Conservation (phyloP, 2,888 invertebrate species). For the Thumatha senex region DNA sequence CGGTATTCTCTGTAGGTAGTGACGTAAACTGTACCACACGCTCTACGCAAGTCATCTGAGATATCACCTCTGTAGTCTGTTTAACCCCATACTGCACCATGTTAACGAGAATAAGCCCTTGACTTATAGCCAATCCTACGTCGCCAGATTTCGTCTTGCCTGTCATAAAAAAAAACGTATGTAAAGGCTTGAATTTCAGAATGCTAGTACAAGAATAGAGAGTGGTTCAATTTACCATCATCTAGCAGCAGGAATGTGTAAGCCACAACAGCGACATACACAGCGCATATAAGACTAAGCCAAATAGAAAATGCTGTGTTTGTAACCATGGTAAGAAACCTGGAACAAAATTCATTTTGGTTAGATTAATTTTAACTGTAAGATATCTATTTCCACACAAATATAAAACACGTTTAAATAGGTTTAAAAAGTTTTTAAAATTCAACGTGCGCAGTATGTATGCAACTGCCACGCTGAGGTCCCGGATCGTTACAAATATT, state of each 20-base stretch:
- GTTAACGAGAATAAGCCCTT: constrained; percentile 88
- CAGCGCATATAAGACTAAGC: constrained; percentile 85
- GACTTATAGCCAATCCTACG: constrained; percentile 89
- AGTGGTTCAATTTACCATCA: constrained; percentile 81
- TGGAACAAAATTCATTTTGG: constrained; percentile 47
- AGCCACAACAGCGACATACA: constrained; percentile 84
- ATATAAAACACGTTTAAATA: no score
- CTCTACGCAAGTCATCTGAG: constrained; percentile 93
- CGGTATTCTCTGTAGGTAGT: constrained; percentile 87
- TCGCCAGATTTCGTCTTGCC: constrained; percentile 85
- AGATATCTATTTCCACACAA: no score
- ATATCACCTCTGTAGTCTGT: constrained; percentile 89
- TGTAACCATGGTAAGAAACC: constrained; percentile 84
- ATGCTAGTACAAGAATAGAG: no score
- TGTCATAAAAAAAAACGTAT: constrained; percentile 32
- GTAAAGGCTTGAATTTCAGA: not conserved
- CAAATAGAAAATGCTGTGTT: constrained; percentile 86
- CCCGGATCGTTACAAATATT: no score
- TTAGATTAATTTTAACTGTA: no score
- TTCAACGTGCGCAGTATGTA: no score
- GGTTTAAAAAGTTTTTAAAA: no score
- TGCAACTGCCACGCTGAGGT: no score
- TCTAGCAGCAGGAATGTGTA: constrained; percentile 85
- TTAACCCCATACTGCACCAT: constrained; percentile 92
- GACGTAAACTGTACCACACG: constrained; percentile 90